Percentiles rank a stretch among this genome's conserved stretches.
These are phyloP conservation scores for Tenthredo livida DNA, from an alignment of 2,888 invertebrate genomes.

Conservation along the genomic window DNA sequence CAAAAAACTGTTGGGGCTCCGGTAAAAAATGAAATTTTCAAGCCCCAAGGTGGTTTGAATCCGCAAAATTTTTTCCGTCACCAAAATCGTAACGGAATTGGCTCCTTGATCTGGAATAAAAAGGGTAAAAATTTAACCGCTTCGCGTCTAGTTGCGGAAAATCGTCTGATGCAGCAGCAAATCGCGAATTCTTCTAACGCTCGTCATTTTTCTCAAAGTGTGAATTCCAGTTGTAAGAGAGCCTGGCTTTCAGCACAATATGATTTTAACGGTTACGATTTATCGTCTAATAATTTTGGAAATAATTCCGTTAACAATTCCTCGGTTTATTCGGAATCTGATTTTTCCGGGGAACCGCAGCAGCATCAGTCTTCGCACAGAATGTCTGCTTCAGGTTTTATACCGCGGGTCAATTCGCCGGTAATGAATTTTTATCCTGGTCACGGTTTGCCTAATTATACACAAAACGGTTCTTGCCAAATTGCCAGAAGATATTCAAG, in stretches of 20 bases:
- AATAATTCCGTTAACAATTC: not conserved
- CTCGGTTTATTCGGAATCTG: not conserved
- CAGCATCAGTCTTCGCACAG: not conserved
- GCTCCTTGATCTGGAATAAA: not conserved
- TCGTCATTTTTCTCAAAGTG: not conserved
- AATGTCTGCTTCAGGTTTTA: not conserved
- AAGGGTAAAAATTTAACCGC: not conserved
- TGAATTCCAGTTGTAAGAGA: not conserved
- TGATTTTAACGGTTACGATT: not conserved
- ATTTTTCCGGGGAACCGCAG: not conserved
- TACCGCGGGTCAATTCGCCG: not conserved
- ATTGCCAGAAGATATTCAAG: not conserved
- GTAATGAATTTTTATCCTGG: not conserved
- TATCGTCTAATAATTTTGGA: not conserved
- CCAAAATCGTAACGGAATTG: conserved; percentile 4
- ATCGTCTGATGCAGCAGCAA: conserved; percentile 5
- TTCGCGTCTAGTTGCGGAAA: not conserved
- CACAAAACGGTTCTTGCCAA: not conserved
- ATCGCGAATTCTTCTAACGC: not conserved
- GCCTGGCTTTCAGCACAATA: conserved; percentile 7
- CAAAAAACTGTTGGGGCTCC: not conserved
- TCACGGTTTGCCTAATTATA: not conserved
- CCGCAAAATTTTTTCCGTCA: not conserved
- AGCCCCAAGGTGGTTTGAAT: not conserved
- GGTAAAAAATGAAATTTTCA: not conserved